Evolutionary conservation across 2,113 vertebrate species (phyloP).

Genomic region (Thomomys bottae): DNA sequence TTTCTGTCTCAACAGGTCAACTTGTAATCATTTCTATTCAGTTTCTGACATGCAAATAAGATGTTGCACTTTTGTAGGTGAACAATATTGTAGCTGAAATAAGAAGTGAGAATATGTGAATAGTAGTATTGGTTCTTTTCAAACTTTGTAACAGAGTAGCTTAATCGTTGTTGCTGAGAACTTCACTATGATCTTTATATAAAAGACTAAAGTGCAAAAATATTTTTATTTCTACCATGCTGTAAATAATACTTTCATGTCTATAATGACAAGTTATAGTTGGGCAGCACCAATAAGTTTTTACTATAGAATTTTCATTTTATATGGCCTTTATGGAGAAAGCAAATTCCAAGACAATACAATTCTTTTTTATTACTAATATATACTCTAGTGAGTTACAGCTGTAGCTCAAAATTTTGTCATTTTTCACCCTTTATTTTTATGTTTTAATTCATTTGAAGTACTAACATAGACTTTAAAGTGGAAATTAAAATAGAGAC

Average conservation of each 20-base stretch:
- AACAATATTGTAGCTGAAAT: conserved; percentile 53
- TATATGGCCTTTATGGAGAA: neutral
- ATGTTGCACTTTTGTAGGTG: neutral
- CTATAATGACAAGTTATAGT: conserved; percentile 36
- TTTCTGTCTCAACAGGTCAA: conserved; percentile 27
- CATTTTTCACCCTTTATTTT: conserved; percentile 88
- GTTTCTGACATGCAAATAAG: conserved; percentile 41
- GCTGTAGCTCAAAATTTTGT: conserved; percentile 86
- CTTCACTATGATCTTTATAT: conserved; percentile 41
- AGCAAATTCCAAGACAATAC: conserved; percentile 39
- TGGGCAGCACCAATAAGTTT: conserved; percentile 34
- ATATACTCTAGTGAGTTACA: conserved; percentile 86
- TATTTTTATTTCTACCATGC: neutral
- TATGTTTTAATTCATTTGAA: conserved; percentile 84
- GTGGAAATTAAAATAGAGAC: conserved; percentile 65
- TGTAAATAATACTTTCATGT: neutral
- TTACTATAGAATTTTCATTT: conserved; percentile 44
- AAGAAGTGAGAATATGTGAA: conserved; percentile 32
- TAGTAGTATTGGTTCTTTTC: conserved; percentile 28
- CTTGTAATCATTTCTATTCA: conserved; percentile 3
- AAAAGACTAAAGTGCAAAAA: conserved; percentile 23
- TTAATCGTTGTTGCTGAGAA: conserved; percentile 8
- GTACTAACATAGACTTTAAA: conserved; percentile 80
- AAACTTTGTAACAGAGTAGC: conserved; percentile 13
- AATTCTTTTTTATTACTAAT: conserved; percentile 73